phyloP scores from a whole-genome alignment of 2,113 vertebrate species.

The Fukomys damarensis region DNA sequence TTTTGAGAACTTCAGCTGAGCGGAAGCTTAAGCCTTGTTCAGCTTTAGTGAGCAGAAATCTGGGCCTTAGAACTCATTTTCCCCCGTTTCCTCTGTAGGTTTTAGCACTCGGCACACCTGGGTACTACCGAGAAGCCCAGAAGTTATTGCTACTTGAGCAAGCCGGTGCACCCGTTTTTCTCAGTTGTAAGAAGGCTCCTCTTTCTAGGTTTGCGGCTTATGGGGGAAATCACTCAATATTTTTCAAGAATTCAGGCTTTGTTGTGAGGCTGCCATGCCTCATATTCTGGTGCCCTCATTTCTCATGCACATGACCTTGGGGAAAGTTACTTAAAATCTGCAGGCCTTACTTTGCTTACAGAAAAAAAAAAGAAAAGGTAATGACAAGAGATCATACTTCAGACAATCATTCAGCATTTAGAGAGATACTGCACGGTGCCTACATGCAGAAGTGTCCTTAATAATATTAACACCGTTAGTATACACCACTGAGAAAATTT shows the following conservation, averaged over 20 bases:
- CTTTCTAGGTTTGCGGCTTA: not conserved
- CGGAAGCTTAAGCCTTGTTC: slow-evolving; percentile 23
- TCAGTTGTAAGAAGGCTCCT: not conserved
- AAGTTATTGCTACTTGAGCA: not conserved
- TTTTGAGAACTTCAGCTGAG: slow-evolving; percentile 46
- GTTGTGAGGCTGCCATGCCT: not conserved
- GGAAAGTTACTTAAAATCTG: not conserved
- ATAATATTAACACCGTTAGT: not conserved
- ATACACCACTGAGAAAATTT: not conserved
- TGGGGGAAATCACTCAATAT: not conserved
- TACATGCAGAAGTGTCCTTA: not conserved
- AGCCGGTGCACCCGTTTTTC: not conserved
- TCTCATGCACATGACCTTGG: not conserved
- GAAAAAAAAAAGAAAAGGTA: not conserved
- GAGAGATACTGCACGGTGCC: not conserved
- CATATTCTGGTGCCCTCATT: not conserved
- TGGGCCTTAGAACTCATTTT: slow-evolving; percentile 20
- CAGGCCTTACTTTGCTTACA: not conserved
- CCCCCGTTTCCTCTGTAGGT: not conserved
- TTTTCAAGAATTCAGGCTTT: slow-evolving; percentile 21
- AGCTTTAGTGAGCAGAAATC: slow-evolving; percentile 36
- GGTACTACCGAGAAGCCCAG: not conserved
- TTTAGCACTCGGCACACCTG: not conserved
- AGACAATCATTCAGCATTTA: not conserved
- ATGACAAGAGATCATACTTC: not conserved